A percentile compares a stretch with the other conserved stretches of the same genome.
Conservation (phyloP, 2,797 vertebrate species). For the Margarornis squamiger region DNA sequence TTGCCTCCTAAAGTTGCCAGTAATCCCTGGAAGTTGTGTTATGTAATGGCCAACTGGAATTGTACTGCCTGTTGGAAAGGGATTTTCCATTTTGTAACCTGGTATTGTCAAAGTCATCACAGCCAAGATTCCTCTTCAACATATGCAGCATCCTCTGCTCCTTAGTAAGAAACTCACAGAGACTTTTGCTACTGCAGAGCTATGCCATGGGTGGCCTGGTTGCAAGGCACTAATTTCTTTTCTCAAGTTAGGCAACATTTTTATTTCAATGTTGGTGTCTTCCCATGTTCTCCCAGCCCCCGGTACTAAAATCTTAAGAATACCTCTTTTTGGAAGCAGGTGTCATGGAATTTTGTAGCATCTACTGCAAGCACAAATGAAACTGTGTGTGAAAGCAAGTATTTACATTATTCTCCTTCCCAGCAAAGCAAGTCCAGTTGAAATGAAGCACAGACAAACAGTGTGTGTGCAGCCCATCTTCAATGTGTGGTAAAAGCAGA, state of each 20-base stretch:
- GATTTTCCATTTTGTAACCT: conserved; percentile 5
- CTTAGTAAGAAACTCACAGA: neutral
- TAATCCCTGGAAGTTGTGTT: neutral
- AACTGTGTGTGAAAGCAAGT: neutral
- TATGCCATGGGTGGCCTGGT: neutral
- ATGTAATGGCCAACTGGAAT: neutral
- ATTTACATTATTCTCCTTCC: neutral
- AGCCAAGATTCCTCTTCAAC: neutral
- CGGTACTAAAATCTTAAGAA: neutral
- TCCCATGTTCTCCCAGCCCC: fast-evolving
- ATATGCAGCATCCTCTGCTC: neutral
- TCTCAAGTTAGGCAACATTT: neutral
- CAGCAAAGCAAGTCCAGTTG: neutral
- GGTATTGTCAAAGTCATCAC: neutral
- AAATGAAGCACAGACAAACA: neutral
- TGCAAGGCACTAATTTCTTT: fast-evolving
- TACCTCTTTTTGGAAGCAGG: neutral
- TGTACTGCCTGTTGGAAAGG: neutral
- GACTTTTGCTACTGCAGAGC: neutral
- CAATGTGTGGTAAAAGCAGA: neutral
- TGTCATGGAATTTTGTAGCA: neutral
- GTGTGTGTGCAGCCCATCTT: neutral
- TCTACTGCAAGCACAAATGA: neutral
- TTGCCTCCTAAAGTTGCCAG: neutral
- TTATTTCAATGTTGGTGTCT: neutral